Conservation (phyloP, 2,113 vertebrate genomes). For the Zosterops lateralis region DNA sequence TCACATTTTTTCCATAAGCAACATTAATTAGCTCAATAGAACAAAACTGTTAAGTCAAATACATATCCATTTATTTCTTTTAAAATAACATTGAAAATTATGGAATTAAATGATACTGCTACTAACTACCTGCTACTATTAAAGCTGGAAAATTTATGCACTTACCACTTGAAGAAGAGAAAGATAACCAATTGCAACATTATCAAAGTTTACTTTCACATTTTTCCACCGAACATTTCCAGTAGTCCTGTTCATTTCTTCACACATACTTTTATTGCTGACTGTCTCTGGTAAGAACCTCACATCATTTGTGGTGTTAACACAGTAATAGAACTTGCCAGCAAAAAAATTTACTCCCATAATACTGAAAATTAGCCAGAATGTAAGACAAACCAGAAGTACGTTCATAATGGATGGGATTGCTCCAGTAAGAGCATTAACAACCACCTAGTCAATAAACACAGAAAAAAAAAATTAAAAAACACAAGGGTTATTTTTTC, state of each 20-base stretch:
- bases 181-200: constrained; percentile 92
- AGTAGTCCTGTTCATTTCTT: not conserved
- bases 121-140: not conserved
- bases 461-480: not conserved
- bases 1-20: not conserved
- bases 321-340: constrained; percentile 85
- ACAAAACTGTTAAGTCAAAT: not conserved
- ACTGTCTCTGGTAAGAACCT: not conserved
- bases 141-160: not conserved
- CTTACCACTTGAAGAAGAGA: constrained; percentile 90
- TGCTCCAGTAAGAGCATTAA: constrained; percentile 94
- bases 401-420: constrained; percentile 99
- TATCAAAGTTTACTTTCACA: constrained; percentile 93
- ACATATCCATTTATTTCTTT: not conserved
- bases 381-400: constrained; percentile 96
- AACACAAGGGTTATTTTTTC: not conserved
- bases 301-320: constrained; percentile 66
- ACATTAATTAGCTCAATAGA: not conserved
- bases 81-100: not conserved
- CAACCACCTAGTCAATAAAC: constrained; percentile 85
- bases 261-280: constrained; percentile 54
- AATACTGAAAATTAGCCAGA: constrained; percentile 99
- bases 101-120: not conserved
- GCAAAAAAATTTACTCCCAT: constrained; percentile 98
- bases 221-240: constrained; percentile 79